Evolutionary conservation across 2,888 invertebrate species (phyloP).

Genomic region (Epinotia ramella): DNA sequence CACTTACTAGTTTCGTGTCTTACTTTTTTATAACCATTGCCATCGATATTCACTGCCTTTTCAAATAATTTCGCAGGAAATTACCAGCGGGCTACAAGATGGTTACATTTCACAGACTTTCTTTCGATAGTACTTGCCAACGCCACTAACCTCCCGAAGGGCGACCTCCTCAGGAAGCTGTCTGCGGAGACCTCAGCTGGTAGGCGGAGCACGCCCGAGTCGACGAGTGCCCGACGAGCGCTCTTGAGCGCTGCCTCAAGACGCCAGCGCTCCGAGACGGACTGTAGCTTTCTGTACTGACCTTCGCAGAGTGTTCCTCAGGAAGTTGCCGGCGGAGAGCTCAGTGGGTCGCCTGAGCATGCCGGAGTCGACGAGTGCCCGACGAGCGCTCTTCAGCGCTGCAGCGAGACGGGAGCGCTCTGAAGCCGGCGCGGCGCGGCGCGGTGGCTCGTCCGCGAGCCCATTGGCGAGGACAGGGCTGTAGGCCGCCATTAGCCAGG

Average conservation of each 20-base stretch:
- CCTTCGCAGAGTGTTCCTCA: constrained; percentile 94
- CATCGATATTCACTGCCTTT: too few relatives aligned
- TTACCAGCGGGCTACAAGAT: too few relatives aligned
- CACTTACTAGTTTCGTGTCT: too few relatives aligned
- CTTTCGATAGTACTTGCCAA: too few relatives aligned
- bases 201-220: constrained; percentile 92
- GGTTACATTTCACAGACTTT: too few relatives aligned
- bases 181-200: constrained; percentile 92
- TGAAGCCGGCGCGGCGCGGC: constrained; percentile 90
- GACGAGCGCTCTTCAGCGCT: constrained; percentile 92
- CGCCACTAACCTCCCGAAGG: too few relatives aligned
- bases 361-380: constrained; percentile 93
- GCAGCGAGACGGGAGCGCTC: constrained; percentile 95
- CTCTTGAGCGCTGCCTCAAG: constrained; percentile 95
- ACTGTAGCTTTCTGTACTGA: constrained; percentile 48
- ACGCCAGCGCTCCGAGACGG: constrained; percentile 94
- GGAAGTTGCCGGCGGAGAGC: constrained; percentile 90
- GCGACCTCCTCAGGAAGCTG: constrained; percentile 90
- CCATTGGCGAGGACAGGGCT: constrained; percentile 93
- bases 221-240: constrained; percentile 93
- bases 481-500: constrained; percentile 96
- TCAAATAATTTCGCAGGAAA: too few relatives aligned
- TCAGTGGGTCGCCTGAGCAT: constrained; percentile 93
- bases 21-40: too few relatives aligned
- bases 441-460: constrained; percentile 88